Evolutionary conservation across 2,888 invertebrate species (phyloP).

Genomic region (Abrostola tripartita): DNA sequence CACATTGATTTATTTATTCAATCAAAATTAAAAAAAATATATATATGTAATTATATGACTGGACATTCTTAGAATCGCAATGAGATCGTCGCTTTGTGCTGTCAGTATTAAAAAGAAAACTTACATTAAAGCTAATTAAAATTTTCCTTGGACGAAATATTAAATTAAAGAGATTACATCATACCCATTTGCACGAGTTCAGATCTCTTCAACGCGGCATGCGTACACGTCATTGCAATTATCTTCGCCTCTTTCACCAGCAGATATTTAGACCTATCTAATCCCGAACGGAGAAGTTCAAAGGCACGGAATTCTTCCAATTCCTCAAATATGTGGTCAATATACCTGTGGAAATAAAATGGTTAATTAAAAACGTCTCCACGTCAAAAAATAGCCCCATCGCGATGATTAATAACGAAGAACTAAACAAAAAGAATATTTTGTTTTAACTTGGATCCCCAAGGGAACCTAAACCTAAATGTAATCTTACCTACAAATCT

Average conservation of each 20-base stretch:
- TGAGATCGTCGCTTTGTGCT: not conserved
- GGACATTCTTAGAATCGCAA: conserved; percentile 18
- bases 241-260: conserved; percentile 99
- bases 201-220: conserved; percentile 98
- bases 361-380: not conserved
- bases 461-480: too few relatives aligned
- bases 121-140: conserved; percentile 2
- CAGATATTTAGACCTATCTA: conserved; percentile 98
- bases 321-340: conserved; percentile 98
- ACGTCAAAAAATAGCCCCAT: not conserved
- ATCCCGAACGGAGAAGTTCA: conserved; percentile 97
- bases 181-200: conserved; percentile 97
- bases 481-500: too few relatives aligned
- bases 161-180: conserved; percentile 40
- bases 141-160: conserved; percentile 7
- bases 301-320: conserved; percentile 99
- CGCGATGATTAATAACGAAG: not conserved
- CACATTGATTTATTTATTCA: not conserved
- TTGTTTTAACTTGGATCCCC: too few relatives aligned
- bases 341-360: conserved; percentile 89
- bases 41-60: too few relatives aligned
- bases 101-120: conserved; percentile 5
- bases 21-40: too few relatives aligned
- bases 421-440: too few relatives aligned
- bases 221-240: conserved; percentile 99